A percentile compares a stretch with the other conserved stretches of the same genome.
Conservation (phyloP, 2,888 invertebrate species). For the Escarpia spicata region DNA sequence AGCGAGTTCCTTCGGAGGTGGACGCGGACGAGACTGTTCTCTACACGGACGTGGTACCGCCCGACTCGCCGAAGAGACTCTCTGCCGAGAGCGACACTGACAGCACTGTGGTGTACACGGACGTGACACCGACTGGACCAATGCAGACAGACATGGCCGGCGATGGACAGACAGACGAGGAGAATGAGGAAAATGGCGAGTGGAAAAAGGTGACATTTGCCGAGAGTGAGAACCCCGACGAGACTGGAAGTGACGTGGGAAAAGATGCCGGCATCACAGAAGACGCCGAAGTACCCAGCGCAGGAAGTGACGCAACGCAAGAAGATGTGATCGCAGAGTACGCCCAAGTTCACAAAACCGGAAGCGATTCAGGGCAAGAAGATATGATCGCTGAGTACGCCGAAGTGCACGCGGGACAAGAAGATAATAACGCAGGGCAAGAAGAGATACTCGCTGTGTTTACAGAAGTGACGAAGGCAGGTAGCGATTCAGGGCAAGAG, state of each 20-base stretch:
- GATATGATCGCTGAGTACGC: not conserved
- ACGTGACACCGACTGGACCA: not conserved
- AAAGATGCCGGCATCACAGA: not conserved
- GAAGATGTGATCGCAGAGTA: not conserved
- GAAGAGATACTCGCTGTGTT: not conserved
- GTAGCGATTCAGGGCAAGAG: not conserved
- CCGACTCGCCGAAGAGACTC: not conserved
- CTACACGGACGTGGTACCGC: not conserved
- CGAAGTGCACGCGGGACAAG: not conserved
- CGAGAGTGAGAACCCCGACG: not conserved
- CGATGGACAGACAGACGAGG: constrained; percentile 21
- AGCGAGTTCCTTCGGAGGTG: not conserved
- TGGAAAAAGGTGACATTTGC: constrained; percentile 19
- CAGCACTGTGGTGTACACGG: not conserved
- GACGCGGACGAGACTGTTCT: not conserved
- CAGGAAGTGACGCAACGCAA: not conserved
- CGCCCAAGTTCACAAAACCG: not conserved
- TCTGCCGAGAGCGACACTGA: not conserved
- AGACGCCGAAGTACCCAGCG: not conserved
- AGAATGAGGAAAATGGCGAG: not conserved
- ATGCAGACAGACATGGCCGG: constrained; percentile 25
- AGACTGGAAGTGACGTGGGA: not conserved
- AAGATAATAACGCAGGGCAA: not conserved
- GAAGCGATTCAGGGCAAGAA: constrained; percentile 1
- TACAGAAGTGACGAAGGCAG: not conserved